Conservation (phyloP, 2,113 vertebrate species). For the Anser brachyrhynchus region DNA sequence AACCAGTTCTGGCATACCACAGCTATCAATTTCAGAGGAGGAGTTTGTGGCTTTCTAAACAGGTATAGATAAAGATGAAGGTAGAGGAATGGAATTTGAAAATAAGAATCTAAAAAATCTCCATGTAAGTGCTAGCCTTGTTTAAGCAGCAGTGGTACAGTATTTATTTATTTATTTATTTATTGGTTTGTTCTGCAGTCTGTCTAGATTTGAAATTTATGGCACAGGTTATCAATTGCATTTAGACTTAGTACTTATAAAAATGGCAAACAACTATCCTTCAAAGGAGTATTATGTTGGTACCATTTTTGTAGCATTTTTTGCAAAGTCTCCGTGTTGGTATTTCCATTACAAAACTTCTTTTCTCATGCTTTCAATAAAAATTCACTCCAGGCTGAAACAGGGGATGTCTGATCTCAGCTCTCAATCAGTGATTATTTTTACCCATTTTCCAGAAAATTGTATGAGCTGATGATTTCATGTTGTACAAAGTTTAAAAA, state of each 20-base stretch:
- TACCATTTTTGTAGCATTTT: slow-evolving; percentile 4
- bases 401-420: background rate
- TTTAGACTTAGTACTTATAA: background rate
- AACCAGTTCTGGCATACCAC: background rate
- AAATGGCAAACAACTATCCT: slow-evolving; percentile 17
- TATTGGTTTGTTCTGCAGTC: background rate
- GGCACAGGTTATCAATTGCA: background rate
- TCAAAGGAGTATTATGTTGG: background rate
- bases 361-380: slow-evolving; percentile 38
- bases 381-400: slow-evolving; percentile 37
- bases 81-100: background rate
- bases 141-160: background rate
- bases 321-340: background rate
- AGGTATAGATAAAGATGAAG: background rate
- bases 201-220: background rate
- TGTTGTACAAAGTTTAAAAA: slow-evolving; percentile 26
- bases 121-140: fast-evolving
- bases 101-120: background rate
- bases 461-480: slow-evolving; percentile 44
- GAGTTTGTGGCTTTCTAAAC: background rate
- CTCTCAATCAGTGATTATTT: slow-evolving; percentile 34
- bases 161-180: background rate
- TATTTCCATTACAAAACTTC: slow-evolving; percentile 39
- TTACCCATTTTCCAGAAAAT: slow-evolving; percentile 54
- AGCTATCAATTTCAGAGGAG: background rate